phyloP scores from a whole-genome alignment of 1,140 invertebrate species.

The Cryptotermes secundus region DNA sequence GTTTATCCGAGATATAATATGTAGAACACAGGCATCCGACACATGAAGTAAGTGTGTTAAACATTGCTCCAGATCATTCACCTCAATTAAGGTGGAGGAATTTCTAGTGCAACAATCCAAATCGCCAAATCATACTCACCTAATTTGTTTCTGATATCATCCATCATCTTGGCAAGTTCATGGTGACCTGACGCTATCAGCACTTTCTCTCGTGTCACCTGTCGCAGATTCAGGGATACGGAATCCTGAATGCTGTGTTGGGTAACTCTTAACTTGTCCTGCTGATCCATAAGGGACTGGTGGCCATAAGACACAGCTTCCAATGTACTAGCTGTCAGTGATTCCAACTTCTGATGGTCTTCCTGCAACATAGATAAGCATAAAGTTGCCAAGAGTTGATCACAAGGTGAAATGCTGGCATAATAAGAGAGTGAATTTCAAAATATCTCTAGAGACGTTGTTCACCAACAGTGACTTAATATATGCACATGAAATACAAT shows the following conservation, averaged over 20 bases:
- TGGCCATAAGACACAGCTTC: constrained; percentile 54
- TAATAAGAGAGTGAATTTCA: too few relatives aligned
- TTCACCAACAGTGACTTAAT: too few relatives aligned
- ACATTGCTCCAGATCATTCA: background rate
- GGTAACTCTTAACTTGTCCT: constrained; percentile 54
- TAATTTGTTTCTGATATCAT: constrained; percentile 57
- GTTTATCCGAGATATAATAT: too few relatives aligned
- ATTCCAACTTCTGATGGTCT: constrained; percentile 56
- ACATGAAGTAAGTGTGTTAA: too few relatives aligned
- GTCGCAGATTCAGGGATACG: constrained; percentile 56
- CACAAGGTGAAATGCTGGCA: too few relatives aligned
- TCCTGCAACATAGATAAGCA: constrained; percentile 48
- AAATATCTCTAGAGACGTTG: too few relatives aligned
- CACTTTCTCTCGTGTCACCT: constrained; percentile 59
- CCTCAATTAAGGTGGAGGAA: too few relatives aligned
- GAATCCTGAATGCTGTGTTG: constrained; percentile 51
- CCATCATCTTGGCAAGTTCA: constrained; percentile 56
- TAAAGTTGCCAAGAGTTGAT: too few relatives aligned
- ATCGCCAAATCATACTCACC: constrained; percentile 48
- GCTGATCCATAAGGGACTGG: constrained; percentile 54
- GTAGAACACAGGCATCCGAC: too few relatives aligned
- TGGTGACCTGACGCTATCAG: constrained; percentile 59
- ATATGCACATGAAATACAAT: too few relatives aligned
- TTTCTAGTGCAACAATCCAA: too few relatives aligned
- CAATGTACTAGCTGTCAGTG: constrained; percentile 54